phyloP scores from a whole-genome alignment of 2,888 invertebrate genomes.

The Cephonodes hylas region DNA sequence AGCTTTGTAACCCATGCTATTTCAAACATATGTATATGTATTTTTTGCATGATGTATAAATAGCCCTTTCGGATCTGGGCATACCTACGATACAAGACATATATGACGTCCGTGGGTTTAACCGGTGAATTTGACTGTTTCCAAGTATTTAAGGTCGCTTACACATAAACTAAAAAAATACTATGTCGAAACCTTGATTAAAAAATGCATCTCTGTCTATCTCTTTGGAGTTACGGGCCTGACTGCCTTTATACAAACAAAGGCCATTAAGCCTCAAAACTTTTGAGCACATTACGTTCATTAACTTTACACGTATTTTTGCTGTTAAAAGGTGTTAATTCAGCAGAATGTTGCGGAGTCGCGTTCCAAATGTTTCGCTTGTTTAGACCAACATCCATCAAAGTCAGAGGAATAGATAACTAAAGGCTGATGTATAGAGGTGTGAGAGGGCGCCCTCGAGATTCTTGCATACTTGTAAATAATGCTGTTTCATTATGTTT shows the following conservation, averaged over 20 bases:
- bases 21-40: too few species aligned
- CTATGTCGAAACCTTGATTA: too few species aligned
- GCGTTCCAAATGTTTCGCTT: constrained; percentile 25
- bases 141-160: too few species aligned
- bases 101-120: too few species aligned
- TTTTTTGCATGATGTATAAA: too few species aligned
- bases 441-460: constrained; percentile 20
- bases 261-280: not conserved
- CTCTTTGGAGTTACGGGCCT: too few species aligned
- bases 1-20: too few species aligned
- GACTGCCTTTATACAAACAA: not conserved
- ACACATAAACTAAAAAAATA: too few species aligned
- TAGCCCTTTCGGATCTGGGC: too few species aligned
- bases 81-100: too few species aligned
- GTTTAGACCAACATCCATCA: constrained; percentile 54
- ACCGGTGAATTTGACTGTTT: too few species aligned
- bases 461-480: constrained; percentile 13
- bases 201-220: too few species aligned
- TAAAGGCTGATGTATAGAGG: constrained; percentile 47
- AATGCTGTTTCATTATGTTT: constrained; percentile 7
- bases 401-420: constrained; percentile 50
- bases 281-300: not conserved
- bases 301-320: constrained; percentile 8
- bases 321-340: constrained; percentile 12
- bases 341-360: constrained; percentile 11